These are phyloP conservation scores for Notolabrus celidotus DNA, from an alignment of 2,797 vertebrate genomes.

Conservation along the genomic window DNA sequence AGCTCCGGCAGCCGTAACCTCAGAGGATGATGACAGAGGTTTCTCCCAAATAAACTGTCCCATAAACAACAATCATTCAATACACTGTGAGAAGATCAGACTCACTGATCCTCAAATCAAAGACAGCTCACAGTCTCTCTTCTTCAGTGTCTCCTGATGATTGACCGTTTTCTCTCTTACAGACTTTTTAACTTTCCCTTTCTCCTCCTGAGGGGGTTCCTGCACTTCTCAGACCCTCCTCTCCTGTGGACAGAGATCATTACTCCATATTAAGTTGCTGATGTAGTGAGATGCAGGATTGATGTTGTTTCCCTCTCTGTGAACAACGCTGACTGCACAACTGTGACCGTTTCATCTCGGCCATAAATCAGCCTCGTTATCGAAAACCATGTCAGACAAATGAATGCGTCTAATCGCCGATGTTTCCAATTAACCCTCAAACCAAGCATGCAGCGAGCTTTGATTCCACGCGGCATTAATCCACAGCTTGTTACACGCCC, in stretches of 20 bases:
- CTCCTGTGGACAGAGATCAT: conserved; percentile 10
- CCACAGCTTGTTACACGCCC: conserved; percentile 24
- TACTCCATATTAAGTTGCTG: conserved; percentile 50
- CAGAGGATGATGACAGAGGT: background rate
- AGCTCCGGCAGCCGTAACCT: conserved; percentile 10
- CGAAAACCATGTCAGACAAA: conserved; percentile 58
- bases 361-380: conserved; percentile 62
- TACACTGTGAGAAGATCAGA: conserved; percentile 1
- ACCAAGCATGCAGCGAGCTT: conserved; percentile 26
- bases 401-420: conserved; percentile 57
- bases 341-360: conserved; percentile 50
- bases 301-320: conserved; percentile 16
- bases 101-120: conserved; percentile 2
- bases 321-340: conserved; percentile 34
- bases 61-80: conserved; percentile 8
- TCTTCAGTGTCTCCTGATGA: no score
- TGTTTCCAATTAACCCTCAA: conserved; percentile 63
- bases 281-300: conserved; percentile 43
- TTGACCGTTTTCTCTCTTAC: background rate
- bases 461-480: conserved; percentile 25
- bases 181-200: background rate
- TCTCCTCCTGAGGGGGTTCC: no score
- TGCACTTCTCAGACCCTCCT: background rate
- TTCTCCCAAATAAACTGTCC: background rate
- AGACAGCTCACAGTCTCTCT: background rate